phyloP scores from a whole-genome alignment of 2,888 invertebrate species.

The Drosophila crucigera region DNA sequence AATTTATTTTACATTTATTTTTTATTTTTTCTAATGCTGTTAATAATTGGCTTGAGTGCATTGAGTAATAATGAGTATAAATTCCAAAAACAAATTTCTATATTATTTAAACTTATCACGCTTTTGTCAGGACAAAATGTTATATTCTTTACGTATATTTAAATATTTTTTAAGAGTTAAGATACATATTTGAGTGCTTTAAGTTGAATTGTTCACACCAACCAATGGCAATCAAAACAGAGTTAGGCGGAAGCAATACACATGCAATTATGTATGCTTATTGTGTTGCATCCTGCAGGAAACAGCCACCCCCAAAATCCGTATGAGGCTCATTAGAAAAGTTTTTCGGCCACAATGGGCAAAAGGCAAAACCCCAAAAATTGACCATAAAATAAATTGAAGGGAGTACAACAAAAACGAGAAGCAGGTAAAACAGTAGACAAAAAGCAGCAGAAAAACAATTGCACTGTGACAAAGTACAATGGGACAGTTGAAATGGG shows the following conservation, averaged over 20 bases:
- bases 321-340: conserved; percentile 70
- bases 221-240: conserved; percentile 24
- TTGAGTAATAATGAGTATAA: not conserved
- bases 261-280: conserved; percentile 64
- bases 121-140: not conserved
- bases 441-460: conserved; percentile 45
- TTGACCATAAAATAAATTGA: conserved; percentile 73
- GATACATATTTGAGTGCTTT: not conserved
- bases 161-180: not conserved
- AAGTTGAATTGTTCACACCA: conserved; percentile 9
- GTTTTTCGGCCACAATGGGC: conserved; percentile 50
- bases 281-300: conserved; percentile 54
- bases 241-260: conserved; percentile 44
- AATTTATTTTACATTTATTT: not conserved
- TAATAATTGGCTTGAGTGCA: not conserved
- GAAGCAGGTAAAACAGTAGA: conserved; percentile 36
- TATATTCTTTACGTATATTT: not conserved
- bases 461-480: conserved; percentile 68
- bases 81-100: not conserved
- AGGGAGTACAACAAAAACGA: conserved; percentile 42
- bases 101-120: not conserved
- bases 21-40: not conserved
- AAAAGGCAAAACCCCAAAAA: conserved; percentile 41
- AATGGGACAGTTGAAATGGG: conserved; percentile 66
- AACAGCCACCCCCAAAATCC: conserved; percentile 55